Percentiles rank a stretch among this genome's conserved stretches.
phyloP scores from a whole-genome alignment of 2,113 vertebrate species.

The Malaclemys terrapin region DNA sequence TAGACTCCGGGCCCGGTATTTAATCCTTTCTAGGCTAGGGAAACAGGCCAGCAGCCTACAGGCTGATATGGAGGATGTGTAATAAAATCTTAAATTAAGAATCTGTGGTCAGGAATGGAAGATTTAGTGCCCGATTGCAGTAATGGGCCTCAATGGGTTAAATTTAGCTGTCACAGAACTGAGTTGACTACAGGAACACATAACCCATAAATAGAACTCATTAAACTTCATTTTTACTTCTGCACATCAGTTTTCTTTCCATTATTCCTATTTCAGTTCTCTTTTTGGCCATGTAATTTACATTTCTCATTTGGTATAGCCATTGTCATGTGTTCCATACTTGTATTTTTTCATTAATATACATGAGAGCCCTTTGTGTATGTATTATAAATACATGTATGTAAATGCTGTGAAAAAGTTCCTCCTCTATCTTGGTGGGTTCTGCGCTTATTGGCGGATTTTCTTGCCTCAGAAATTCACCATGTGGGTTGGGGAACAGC shows the following conservation, averaged over 20 bases:
- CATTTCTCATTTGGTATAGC: neutral
- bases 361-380: neutral
- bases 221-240: neutral
- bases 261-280: neutral
- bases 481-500: no score
- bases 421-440: no score
- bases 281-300: neutral
- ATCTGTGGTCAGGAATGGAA: neutral
- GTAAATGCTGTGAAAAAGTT: neutral
- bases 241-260: neutral
- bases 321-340: neutral
- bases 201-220: neutral
- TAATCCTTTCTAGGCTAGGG: no score
- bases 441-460: no score
- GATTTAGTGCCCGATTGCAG: neutral
- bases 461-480: no score
- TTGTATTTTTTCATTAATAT: neutral
- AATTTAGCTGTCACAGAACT: fast-evolving
- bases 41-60: no score
- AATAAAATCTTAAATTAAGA: neutral
- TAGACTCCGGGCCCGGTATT: no score
- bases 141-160: neutral
- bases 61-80: neutral
- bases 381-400: no score
- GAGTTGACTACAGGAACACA: neutral